Base-by-base conservation (phyloP, 2,888 invertebrate genomes). In the Pammene fasciana region DNA sequence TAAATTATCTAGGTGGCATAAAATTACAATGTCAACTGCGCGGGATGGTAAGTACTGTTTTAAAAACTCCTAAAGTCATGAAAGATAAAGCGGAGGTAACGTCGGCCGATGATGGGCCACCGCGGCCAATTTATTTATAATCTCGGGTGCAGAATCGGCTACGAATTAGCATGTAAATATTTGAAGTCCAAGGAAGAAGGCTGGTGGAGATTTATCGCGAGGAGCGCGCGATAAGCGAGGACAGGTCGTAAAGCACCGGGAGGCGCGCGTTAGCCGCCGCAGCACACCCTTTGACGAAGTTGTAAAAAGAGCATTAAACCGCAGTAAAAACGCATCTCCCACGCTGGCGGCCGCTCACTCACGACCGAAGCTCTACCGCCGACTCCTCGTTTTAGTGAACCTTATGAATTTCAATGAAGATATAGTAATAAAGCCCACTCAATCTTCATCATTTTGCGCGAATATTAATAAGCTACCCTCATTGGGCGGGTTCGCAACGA, bases 141-240 rank as follows among this genome's bases (percentile, higher is more conserved):
- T 91, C 92, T 91, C 88, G 87, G 88, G 86, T 86, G 87, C 88
- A 83, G 86, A 88, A 91, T 89, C 88, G 89, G 84, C 89, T 89
- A 90, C 86, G 90, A 91, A 92, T 92, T 92, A 92, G 87, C 90
- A 92, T 92, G 90, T 92, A 90, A 92, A 92, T 92, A 92, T 92
- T 92, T 90, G 88, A 92, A 85, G 91, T 91, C 90, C 90, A 86
- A 86, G 88, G 86, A 65, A 89, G 86, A 70, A 89, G 86, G 80
- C 84, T 85, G 85, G 87, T 81, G 81, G 86, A 90, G 92, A 92
- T 92, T 92, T 92, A 92, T 92, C 91, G 84, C 82, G 83, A 90
- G 86, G 78, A 86, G 85, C 83, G 78, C 68, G 78, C 87, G 92
- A 92, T 92, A 92, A 92, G 91, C 88, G 86, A 79, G 86, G 85